Evolutionary conservation across 1,140 invertebrate genomes (phyloP), one percentile per base, ranked within the genome.

Genomic region (Stegodyphus dumicola): DNA sequence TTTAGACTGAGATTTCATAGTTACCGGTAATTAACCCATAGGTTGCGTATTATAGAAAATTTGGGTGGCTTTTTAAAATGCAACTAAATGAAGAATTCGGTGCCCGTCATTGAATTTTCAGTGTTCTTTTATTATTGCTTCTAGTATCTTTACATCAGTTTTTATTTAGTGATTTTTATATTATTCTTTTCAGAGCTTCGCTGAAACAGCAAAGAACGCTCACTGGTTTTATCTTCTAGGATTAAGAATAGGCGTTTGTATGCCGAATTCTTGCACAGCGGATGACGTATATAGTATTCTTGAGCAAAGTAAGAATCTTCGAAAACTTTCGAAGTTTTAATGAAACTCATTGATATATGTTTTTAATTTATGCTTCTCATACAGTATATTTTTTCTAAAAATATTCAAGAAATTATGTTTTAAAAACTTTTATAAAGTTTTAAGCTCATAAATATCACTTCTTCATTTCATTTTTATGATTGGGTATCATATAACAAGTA

Each of bases 201-300:
- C 54, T 13, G 54, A 60, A 0, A 81, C 53, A 9, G 79, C 78
- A n/a, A 60, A 48, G 13, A 77, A 83, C 70, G 86, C 86, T 51
- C 86, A 87, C 17, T 81, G 75, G 74, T 77, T 87, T 11, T 87
- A 83, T 7, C 17, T 87, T 0, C 64, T 87, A 15, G 18, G 10
- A 13, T 69, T 87, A 10, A 48, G 86, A 18, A 71, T 87, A 65
- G 86, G 86, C 7, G 13, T 76, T 17, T 87, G 86, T 53, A 67
- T 87, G 48, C 86, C 86, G 6, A 78, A 60, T 52, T 64, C 73
- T 2, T 87, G 86, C 60, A 78, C 86, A 6, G n/a, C 15, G 6
- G 48, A 70, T 3, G 86, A 87, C 65, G 67, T 87, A 48, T 17
- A 69, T 4, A 77, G 15, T 51, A 83, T 85, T 17, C 33, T 71